These are phyloP conservation scores for Ruditapes philippinarum DNA, from an alignment of 1,140 invertebrate genomes.

Conservation along the genomic window DNA sequence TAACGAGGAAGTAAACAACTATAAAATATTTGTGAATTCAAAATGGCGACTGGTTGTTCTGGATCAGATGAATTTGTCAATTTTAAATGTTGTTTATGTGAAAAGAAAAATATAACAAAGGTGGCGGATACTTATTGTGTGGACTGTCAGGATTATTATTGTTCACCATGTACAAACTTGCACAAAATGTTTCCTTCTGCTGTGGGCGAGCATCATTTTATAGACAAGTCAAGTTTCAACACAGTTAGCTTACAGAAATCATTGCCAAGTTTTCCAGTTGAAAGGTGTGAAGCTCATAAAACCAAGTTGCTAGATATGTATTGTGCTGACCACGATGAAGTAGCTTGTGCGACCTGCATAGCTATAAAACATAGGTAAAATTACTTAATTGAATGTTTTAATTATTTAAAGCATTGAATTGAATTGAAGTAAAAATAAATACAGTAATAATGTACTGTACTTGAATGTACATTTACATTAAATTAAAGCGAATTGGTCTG, in stretches of 20 bases:
- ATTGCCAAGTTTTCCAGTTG: neutral
- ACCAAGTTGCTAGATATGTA: neutral
- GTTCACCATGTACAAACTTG: neutral
- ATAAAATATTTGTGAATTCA: neutral
- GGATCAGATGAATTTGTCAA: neutral
- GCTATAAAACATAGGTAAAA: neutral
- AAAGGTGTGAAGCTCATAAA: neutral
- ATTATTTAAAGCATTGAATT: too few species aligned
- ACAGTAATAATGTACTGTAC: too few species aligned
- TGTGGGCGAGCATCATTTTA: neutral
- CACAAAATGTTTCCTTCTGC: neutral
- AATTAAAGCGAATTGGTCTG: too few species aligned
- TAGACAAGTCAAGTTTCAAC: neutral
- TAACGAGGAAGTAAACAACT: too few species aligned
- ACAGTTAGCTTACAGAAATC: neutral
- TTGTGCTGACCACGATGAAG: neutral
- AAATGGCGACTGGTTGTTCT: constrained; percentile 3
- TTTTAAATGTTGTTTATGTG: neutral
- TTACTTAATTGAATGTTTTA: too few species aligned
- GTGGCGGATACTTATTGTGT: neutral
- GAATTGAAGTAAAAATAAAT: too few species aligned
- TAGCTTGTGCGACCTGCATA: neutral
- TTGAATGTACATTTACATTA: too few species aligned
- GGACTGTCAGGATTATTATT: neutral
- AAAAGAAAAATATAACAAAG: neutral